Evolutionary conservation across 2,113 vertebrate genomes (phyloP).

Genomic region (Gracilinanus agilis): DNA sequence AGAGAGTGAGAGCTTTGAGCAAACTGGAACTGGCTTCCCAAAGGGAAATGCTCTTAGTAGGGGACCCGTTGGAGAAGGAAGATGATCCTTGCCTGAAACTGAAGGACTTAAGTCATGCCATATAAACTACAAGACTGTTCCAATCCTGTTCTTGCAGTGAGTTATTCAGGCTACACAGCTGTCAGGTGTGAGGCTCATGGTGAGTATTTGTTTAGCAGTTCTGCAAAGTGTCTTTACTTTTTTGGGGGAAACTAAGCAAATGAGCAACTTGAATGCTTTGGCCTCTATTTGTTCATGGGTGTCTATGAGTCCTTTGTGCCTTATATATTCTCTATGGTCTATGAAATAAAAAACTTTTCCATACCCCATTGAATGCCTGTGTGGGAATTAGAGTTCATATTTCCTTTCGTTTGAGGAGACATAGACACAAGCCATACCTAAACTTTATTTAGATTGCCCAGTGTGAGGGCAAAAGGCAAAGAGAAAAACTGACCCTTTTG

Average conservation of each 20-base stretch:
- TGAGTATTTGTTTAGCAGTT: neutral
- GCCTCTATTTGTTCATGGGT: neutral
- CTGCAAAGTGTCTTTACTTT: neutral
- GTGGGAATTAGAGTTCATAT: neutral
- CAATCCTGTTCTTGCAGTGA: neutral
- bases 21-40: neutral
- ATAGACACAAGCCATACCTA: neutral
- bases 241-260: neutral
- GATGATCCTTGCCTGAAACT: neutral
- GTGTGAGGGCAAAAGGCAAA: neutral
- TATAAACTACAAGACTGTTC: neutral
- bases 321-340: neutral
- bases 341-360: neutral
- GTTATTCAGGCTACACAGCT: neutral
- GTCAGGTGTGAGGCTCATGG: neutral
- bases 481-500: neutral
- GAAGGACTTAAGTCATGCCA: too few relatives aligned
- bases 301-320: neutral
- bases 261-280: neutral
- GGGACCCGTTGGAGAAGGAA: neutral
- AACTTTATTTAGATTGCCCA: neutral
- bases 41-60: neutral
- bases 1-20: neutral
- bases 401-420: neutral
- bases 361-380: neutral